phyloP scores from a whole-genome alignment of 30 jellyfish, hydroid and myxozoan species.

The Aurelia coerulea region DNA sequence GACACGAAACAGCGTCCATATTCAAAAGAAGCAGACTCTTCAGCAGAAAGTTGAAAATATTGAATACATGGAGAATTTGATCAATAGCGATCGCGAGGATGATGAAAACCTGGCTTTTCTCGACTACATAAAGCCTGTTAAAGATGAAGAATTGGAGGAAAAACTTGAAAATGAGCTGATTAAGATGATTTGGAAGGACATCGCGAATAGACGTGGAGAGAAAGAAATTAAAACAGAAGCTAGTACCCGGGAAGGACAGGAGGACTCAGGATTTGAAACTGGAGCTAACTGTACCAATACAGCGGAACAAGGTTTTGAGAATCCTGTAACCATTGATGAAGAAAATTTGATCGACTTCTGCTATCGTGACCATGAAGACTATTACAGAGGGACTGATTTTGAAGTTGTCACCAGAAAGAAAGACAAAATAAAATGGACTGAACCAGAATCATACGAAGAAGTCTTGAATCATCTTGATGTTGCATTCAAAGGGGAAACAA shows the following conservation, averaged over 20 bases:
- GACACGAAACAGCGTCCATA: neutral
- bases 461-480: neutral
- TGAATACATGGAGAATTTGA: neutral
- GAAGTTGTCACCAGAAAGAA: neutral
- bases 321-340: neutral
- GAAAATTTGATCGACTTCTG: neutral
- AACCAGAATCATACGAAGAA: neutral
- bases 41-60: neutral
- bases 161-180: neutral
- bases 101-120: neutral
- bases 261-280: neutral
- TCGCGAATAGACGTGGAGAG: neutral
- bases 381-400: neutral
- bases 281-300: neutral
- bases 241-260: neutral
- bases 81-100: neutral
- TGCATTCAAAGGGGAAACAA: too few species aligned
- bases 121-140: neutral
- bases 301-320: neutral
- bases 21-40: neutral
- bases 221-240: neutral
- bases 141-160: neutral
- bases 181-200: neutral
- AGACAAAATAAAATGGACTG: neutral
- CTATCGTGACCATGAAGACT: neutral